Conservation (phyloP, 2,113 vertebrate genomes). For the mouse (Mus musculus) region DNA sequence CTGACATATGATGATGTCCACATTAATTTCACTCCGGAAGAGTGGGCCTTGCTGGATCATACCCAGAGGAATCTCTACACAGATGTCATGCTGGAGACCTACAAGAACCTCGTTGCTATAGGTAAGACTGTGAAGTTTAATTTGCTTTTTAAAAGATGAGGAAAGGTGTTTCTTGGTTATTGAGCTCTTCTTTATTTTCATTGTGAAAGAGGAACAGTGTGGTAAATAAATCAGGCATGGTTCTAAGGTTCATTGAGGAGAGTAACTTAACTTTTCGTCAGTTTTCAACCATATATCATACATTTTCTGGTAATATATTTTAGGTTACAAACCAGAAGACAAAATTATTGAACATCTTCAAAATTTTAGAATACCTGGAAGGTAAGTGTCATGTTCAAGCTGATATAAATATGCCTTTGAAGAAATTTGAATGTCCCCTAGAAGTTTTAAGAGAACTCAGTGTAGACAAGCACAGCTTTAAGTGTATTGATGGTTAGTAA, state of each 20-base stretch:
- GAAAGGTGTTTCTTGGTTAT: not conserved
- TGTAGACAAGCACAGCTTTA: not conserved
- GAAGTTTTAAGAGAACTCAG: not conserved
- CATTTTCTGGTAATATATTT: not conserved
- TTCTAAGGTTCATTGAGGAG: not conserved
- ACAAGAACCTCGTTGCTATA: too few species aligned
- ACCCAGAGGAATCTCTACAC: too few species aligned
- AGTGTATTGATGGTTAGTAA: not conserved
- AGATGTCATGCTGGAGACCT: too few species aligned
- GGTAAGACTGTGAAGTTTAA: not conserved
- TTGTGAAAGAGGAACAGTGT: not conserved
- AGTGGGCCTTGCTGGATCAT: too few species aligned
- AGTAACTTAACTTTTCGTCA: not conserved
- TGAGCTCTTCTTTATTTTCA: not conserved
- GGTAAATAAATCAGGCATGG: not conserved
- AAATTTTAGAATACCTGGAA: not conserved
- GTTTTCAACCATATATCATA: not conserved
- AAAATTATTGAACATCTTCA: not conserved
- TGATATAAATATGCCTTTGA: not conserved
- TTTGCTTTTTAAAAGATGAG: not conserved
- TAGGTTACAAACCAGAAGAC: not conserved
- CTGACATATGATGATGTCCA: too few species aligned
- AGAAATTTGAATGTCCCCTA: not conserved
- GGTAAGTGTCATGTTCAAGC: not conserved
- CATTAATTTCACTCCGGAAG: too few species aligned